Evolutionary conservation across 2,888 invertebrate genomes (phyloP).

Genomic region (Pinctada fucata): DNA sequence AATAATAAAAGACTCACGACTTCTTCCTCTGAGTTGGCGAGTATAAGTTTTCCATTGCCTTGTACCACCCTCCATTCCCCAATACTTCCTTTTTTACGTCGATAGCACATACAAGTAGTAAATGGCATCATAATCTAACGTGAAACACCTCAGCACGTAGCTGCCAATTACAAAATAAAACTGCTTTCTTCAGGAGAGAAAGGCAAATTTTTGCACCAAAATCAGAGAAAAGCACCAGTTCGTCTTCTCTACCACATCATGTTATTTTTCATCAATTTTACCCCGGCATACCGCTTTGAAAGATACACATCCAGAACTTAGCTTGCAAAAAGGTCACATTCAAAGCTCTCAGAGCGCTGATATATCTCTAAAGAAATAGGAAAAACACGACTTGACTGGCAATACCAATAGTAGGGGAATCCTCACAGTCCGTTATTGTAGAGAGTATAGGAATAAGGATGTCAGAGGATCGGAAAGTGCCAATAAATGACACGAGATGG

Average conservation of each 20-base stretch:
- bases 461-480: background rate
- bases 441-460: background rate
- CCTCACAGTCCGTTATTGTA: background rate
- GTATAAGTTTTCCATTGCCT: conserved; percentile 29
- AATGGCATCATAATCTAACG: conserved; percentile 12
- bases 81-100: conserved; percentile 20
- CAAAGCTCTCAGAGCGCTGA: background rate
- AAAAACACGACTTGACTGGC: conserved; percentile 2
- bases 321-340: conserved; percentile 10
- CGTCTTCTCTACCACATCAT: too few species aligned
- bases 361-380: background rate
- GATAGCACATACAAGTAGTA: conserved; percentile 23
- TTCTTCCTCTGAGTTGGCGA: conserved; percentile 25
- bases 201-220: too few species aligned
- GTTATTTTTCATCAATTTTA: background rate
- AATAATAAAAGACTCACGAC: conserved; percentile 21
- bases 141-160: background rate
- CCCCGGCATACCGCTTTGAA: background rate
- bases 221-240: too few species aligned
- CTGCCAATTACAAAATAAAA: too few species aligned
- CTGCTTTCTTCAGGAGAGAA: too few species aligned
- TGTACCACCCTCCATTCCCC: conserved; percentile 27
- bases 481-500: background rate
- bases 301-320: background rate
- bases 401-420: background rate